Evolutionary conservation across 2,797 vertebrate genomes (phyloP).

Genomic region (Rhinoraja longicauda): DNA sequence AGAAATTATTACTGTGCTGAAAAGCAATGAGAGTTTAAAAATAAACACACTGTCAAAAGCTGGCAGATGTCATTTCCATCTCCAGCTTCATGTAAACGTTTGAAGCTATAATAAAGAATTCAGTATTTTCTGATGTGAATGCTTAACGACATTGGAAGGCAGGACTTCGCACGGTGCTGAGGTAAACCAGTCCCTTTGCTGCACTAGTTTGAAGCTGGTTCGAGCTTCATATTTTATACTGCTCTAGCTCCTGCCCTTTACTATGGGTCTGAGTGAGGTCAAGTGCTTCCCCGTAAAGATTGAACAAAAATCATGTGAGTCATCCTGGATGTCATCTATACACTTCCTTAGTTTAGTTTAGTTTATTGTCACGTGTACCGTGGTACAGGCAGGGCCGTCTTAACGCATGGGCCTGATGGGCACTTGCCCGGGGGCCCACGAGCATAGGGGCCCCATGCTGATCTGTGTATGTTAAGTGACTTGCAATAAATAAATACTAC

Average conservation of each 20-base stretch:
- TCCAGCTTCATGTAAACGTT: conserved; percentile 8
- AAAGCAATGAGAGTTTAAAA: conserved; percentile 26
- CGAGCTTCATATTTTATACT: not conserved
- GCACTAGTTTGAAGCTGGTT: not conserved
- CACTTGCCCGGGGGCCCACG: no score
- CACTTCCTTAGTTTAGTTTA: not conserved
- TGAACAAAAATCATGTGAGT: not conserved
- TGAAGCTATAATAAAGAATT: not conserved
- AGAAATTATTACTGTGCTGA: conserved; percentile 16
- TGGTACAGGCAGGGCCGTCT: no score
- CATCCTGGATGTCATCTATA: conserved; percentile 8
- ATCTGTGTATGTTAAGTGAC: no score
- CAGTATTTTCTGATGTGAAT: not conserved
- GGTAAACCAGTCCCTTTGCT: not conserved
- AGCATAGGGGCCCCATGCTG: no score
- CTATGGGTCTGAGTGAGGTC: not conserved
- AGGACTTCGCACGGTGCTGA: not conserved
- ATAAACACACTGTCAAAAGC: not conserved
- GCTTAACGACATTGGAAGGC: not conserved
- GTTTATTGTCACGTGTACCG: no score
- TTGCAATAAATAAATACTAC: no score
- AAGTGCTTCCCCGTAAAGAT: not conserved
- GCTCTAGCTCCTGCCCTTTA: not conserved
- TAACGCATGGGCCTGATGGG: no score
- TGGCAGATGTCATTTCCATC: not conserved